Evolutionary conservation across 2,888 invertebrate species (phyloP).

Genomic region (Strigamia maritima): DNA sequence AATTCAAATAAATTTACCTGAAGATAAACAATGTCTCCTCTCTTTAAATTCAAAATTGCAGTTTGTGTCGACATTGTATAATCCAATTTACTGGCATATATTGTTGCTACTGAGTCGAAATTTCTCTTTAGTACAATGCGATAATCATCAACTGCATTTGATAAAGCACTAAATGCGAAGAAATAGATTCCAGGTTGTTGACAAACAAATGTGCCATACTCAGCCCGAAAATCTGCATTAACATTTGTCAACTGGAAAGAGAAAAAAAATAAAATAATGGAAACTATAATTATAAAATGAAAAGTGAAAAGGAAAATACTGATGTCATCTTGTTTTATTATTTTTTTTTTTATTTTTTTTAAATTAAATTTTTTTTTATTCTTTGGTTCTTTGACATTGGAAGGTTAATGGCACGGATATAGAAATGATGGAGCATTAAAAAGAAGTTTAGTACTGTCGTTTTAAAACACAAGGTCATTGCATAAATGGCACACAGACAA

Average conservation of each 20-base stretch:
- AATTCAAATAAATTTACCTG: too few relatives aligned
- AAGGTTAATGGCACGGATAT: slow-evolving; percentile 12
- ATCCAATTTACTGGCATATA: slow-evolving; percentile 41
- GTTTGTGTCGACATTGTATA: slow-evolving; percentile 41
- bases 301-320: neutral
- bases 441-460: neutral
- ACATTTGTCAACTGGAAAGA: slow-evolving; percentile 41
- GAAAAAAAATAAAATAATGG: neutral
- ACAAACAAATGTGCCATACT: slow-evolving; percentile 41
- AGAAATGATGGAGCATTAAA: neutral
- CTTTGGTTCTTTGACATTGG: slow-evolving; percentile 2
- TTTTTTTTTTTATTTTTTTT: too few relatives aligned
- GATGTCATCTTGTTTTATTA: neutral
- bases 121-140: slow-evolving; percentile 41
- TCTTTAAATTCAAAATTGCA: slow-evolving; percentile 37
- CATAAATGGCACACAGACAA: neutral
- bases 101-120: slow-evolving; percentile 38
- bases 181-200: slow-evolving; percentile 39
- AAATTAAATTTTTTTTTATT: neutral
- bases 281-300: too few relatives aligned
- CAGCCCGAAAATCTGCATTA: slow-evolving; percentile 40
- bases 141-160: slow-evolving; percentile 40
- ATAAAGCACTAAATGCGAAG: slow-evolving; percentile 40
- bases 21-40: slow-evolving; percentile 41
- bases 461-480: neutral